A percentile compares a stretch with the other conserved stretches of the same genome.
phyloP scores from a whole-genome alignment of 2,888 invertebrate genomes.

The Apotomis capreana region DNA sequence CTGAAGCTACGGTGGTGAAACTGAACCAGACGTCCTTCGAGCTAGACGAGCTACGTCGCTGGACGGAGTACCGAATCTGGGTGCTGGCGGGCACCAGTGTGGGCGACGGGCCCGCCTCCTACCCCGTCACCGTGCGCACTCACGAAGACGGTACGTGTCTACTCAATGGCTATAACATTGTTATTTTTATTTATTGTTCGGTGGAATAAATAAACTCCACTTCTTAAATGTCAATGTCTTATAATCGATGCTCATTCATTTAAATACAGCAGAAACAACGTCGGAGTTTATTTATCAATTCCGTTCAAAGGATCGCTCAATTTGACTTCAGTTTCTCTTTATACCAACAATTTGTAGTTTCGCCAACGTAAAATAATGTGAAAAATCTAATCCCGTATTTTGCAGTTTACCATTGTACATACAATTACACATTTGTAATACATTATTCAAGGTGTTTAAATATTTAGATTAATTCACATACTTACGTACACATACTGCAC shows the following conservation, averaged over 20 bases:
- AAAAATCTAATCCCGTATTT: neutral
- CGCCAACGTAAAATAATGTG: too few relatives aligned
- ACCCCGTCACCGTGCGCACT: constrained; percentile 95
- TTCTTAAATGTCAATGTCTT: too few relatives aligned
- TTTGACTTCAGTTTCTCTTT: constrained; percentile 9
- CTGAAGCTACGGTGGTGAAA: constrained; percentile 91
- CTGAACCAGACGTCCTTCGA: constrained; percentile 91
- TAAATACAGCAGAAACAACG: neutral
- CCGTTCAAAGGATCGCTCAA: constrained; percentile 33
- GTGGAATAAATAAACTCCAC: constrained; percentile 3
- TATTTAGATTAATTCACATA: neutral
- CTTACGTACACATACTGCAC: too few relatives aligned
- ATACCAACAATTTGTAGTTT: neutral
- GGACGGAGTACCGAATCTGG: constrained; percentile 99
- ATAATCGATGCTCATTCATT: too few relatives aligned
- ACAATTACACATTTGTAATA: too few relatives aligned
- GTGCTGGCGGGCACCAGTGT: constrained; percentile 97
- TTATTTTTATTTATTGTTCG: constrained; percentile 10
- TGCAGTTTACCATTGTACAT: too few relatives aligned
- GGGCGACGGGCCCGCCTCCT: constrained; percentile 97
- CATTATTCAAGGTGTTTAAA: too few relatives aligned
- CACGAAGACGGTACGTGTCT: constrained; percentile 98
- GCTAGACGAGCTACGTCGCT: constrained; percentile 95
- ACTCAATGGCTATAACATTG: constrained; percentile 22
- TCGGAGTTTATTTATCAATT: constrained; percentile 27